Percentiles rank a stretch among this genome's conserved stretches.
Conservation (phyloP, 1,140 invertebrate species). For the Drosophila rufa region DNA sequence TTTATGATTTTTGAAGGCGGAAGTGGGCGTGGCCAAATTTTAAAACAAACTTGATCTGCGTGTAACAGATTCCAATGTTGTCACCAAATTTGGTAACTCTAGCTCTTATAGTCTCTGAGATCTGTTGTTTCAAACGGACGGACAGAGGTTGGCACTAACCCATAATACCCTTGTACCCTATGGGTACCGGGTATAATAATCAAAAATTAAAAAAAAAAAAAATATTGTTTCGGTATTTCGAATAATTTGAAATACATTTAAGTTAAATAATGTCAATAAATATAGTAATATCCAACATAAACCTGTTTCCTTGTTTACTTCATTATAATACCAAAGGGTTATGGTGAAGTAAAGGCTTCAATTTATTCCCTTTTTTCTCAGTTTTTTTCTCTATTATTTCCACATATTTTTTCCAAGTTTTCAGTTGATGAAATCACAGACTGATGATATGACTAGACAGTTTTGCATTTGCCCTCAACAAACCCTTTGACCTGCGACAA, state of each 20-base stretch:
- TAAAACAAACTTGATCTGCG: too few relatives aligned
- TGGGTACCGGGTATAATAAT: too few relatives aligned
- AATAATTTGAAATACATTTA: background rate
- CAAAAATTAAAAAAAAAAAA: too few relatives aligned
- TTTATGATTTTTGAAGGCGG: too few relatives aligned
- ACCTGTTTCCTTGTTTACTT: background rate
- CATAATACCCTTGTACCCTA: too few relatives aligned
- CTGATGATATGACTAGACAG: conserved; percentile 19
- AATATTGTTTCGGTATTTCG: too few relatives aligned
- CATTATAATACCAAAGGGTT: background rate
- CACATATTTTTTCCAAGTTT: background rate
- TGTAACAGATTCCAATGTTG: too few relatives aligned
- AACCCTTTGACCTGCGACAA: conserved; percentile 44
- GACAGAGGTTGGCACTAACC: too few relatives aligned
- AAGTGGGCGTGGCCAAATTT: too few relatives aligned
- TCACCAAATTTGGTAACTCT: too few relatives aligned
- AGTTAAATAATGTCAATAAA: background rate
- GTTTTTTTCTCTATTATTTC: background rate
- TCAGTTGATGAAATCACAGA: conserved; percentile 10
- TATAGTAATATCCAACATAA: background rate
- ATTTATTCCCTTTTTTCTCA: background rate
- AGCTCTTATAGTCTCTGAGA: too few relatives aligned
- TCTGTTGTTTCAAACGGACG: too few relatives aligned
- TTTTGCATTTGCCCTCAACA: conserved; percentile 24
- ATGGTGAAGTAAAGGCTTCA: background rate